phyloP scores from a whole-genome alignment of 1,140 invertebrate genomes.

The Aculops lycopersici region DNA sequence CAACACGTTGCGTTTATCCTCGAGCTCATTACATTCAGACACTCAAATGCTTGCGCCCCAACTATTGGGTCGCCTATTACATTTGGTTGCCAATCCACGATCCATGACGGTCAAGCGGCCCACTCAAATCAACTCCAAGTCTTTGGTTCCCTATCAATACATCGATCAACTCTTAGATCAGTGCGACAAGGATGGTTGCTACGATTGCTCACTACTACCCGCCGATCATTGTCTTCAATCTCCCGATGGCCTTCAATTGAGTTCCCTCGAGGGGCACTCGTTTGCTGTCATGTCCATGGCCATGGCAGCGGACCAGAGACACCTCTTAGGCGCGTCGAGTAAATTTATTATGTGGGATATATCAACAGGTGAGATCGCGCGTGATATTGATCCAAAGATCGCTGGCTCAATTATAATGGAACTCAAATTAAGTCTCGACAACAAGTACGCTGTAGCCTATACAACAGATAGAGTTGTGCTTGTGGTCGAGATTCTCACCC shows the following conservation, averaged over 20 bases:
- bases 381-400: constrained; percentile 62
- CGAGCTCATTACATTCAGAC: constrained; percentile 53
- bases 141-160: constrained; percentile 27
- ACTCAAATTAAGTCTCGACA: constrained; percentile 65
- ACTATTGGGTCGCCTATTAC: constrained; percentile 57
- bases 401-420: constrained; percentile 62
- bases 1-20: constrained; percentile 63
- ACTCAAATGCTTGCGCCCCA: constrained; percentile 87
- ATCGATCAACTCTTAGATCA: constrained; percentile 53
- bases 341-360: constrained; percentile 89
- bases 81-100: constrained; percentile 24
- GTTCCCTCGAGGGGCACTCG: constrained; percentile 81
- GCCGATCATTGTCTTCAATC: constrained; percentile 81
- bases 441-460: constrained; percentile 73
- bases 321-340: constrained; percentile 82
- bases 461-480: constrained; percentile 93
- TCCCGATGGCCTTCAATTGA: constrained; percentile 84
- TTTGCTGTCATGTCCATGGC: constrained; percentile 85
- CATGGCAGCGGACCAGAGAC: constrained; percentile 59
- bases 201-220: constrained; percentile 59
- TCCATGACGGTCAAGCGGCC: neutral
- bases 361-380: constrained; percentile 57
- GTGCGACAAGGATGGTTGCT: constrained; percentile 51
- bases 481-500: too few relatives aligned
- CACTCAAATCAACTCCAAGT: neutral